A percentile compares a stretch with the other conserved stretches of the same genome.
phyloP scores from a whole-genome alignment of 2,797 vertebrate genomes.

The Bucorvus abyssinicus region DNA sequence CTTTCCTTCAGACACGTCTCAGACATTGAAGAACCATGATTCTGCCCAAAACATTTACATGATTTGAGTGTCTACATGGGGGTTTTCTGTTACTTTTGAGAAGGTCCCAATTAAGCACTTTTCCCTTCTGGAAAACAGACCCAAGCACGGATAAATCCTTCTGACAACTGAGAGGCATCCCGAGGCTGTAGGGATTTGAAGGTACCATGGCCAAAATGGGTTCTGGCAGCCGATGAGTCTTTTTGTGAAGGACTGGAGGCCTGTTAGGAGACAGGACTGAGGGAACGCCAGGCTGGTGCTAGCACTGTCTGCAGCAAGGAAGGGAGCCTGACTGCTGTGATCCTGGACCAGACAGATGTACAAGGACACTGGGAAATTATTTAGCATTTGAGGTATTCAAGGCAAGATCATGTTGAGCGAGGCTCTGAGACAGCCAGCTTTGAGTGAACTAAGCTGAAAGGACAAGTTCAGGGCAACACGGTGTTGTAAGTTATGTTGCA shows the following conservation, averaged over 20 bases:
- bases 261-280: not conserved
- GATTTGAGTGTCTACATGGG: rapidly evolving
- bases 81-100: not conserved
- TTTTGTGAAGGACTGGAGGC: not conserved
- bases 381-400: not conserved
- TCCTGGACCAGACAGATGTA: not conserved
- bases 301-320: not conserved
- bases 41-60: not conserved
- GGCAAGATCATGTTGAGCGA: not conserved
- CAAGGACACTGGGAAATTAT: not conserved
- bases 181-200: not conserved
- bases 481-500: not conserved
- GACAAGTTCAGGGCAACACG: not conserved
- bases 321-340: not conserved
- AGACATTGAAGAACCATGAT: not conserved
- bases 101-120: not conserved
- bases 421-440: not conserved
- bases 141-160: not conserved
- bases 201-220: not conserved
- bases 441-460: not conserved
- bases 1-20: not conserved
- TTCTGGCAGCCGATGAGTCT: not conserved
- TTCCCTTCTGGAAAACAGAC: not conserved
- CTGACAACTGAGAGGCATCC: not conserved
- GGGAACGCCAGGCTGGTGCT: not conserved